Percentiles rank a stretch among this genome's conserved stretches.
Evolutionary conservation across 1,140 invertebrate genomes (phyloP).

Genomic region (Drosophila chauvacae): DNA sequence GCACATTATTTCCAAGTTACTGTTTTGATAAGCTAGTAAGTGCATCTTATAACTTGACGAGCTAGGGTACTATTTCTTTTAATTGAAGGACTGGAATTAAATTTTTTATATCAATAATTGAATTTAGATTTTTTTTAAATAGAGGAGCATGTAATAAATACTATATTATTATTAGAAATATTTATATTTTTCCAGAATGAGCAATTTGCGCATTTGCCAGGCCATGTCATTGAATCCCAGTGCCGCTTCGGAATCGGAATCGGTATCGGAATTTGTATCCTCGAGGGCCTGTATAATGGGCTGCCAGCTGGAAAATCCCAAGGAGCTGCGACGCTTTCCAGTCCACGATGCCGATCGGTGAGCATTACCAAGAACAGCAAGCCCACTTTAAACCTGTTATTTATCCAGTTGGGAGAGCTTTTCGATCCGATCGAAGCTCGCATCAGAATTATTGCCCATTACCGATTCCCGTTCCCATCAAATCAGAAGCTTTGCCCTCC

Average conservation of each 20-base stretch:
- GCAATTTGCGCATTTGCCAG: constrained; percentile 56
- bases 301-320: constrained; percentile 36
- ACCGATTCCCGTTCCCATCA: constrained; percentile 7
- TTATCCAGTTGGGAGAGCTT: constrained; percentile 41
- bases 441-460: constrained; percentile 43
- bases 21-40: background rate
- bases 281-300: constrained; percentile 66
- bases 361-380: constrained; percentile 24
- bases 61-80: background rate
- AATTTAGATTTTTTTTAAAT: background rate
- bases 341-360: constrained; percentile 62
- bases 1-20: background rate
- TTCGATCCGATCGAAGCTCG: constrained; percentile 44
- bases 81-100: background rate
- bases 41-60: background rate
- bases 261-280: background rate
- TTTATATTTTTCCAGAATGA: constrained; percentile 36
- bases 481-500: constrained; percentile 56
- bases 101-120: background rate
- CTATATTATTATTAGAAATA: background rate
- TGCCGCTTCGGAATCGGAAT: background rate
- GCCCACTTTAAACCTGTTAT: constrained; percentile 62
- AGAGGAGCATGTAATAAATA: background rate
- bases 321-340: constrained; percentile 68
- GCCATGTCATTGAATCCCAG: constrained; percentile 62